Evolutionary conservation across 1,140 invertebrate genomes (phyloP), one percentile per base, ranked within the genome.

Genomic region (Melipona quadrifasciata): DNA sequence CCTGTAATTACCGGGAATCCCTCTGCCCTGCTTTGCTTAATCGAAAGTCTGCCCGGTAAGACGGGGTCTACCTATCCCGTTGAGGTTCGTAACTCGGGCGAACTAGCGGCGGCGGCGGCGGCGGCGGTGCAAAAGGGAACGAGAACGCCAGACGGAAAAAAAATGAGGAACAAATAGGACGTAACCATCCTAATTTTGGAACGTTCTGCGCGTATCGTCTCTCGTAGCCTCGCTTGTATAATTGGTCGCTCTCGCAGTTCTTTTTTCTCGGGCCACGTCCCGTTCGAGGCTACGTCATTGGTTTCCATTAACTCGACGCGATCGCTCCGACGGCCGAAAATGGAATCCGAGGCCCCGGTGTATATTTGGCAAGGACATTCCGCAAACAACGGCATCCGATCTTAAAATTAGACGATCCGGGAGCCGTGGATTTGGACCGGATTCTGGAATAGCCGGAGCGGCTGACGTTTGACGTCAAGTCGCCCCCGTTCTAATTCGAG

Each of bases 381-480:
- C 51, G 19, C 14, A 21, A 19, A n/a, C 1, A 14, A 4, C 10
- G 11, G 5, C 17, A 10, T 12, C 21, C 47, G 47, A 68, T 79
- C 31, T 79, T 79, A n/a, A 79, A 68, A 68, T 79, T 68, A 68
- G 21, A n/a, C 31, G 14, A 55, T 11, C 27, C 27, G 34, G 21
- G 51, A 39, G 21, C 51, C 21, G 3, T 1, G 27, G 24, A 68
- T 79, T 68, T 55, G 27, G 0, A 68, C 31, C 24, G 21, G 31
- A 68, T 55, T 79, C 77, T n/a, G 24, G 10, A 34, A 6, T 16
- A n/a, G n/a, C 21, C 24, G 2, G 11, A 0, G 8, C 8, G 58
- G 17, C 16, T 64, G 34, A 64, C 24, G n/a, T 77, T 51, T 79
- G 77, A 79, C 77, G 64, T 68, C 47, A 78, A 11, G 6, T 19